Evolutionary conservation across 2,797 vertebrate genomes (phyloP), one percentile per base, ranked within the genome.

Genomic region (Hybognathus amarus): DNA sequence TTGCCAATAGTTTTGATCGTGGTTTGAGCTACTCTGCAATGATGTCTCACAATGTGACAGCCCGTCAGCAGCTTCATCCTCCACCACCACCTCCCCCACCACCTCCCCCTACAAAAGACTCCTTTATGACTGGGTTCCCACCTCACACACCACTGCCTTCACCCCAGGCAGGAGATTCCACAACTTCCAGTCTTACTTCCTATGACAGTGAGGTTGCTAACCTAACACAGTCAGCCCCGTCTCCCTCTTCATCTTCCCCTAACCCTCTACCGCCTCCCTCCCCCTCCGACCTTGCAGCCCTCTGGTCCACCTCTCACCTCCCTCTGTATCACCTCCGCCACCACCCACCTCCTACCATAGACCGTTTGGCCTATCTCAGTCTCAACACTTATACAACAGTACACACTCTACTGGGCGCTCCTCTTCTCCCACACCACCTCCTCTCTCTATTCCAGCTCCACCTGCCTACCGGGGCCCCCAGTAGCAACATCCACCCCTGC

Each of bases 171-270:
- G 94, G 96, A 27, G 97, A 98, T 91, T 98, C 97, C 84, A 97
- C 97, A 0, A 94, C 96, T 4, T 97, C 97, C 61, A 97, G 97
- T 92, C 94, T 98, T 85, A 97, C 97, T 0, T 97, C 97, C 5
- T 98, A 98, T 4, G 97, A 98, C 91, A 98, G 97, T 7, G 97
- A 98, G 89, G 97, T 97, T 85, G 97, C 97, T n/a, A 97, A 96
- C 63, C 91, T 98, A 83, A 98, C 97, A 71, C 97, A 97, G 88
- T 95, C 96, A 0, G 93, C 90, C 30, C 93, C 90, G 0, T 93
- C 94, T 4, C 94, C 94, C 4, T 93, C 93, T 6, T 89, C 94
- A 67, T 93, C 91, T 0, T 94, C 94, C 0, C 93, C 95, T n/a
- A 94, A 94, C 81, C 93, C 93, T 3, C 87, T 33, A 0, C 91